Percentiles rank a stretch among this genome's conserved stretches.
These are phyloP conservation scores for Podarcis raffonei DNA, from an alignment of 2,113 vertebrate species.

Conservation along the genomic window DNA sequence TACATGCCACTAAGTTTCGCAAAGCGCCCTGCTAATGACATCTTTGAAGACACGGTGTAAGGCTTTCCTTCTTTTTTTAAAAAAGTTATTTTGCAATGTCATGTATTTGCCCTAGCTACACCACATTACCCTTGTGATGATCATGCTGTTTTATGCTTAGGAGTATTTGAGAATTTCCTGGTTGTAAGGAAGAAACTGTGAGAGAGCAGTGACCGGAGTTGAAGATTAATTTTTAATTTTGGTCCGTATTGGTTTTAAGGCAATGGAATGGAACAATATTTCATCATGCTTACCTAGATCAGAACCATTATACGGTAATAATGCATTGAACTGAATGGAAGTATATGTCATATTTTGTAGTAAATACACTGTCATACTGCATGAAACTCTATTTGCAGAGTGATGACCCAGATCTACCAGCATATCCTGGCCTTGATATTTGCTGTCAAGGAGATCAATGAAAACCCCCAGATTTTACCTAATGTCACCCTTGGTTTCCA, in stretches of 20 bases:
- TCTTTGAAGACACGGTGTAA: neutral
- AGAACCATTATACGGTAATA: too few species aligned
- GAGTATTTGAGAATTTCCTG: too few species aligned
- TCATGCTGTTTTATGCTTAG: too few species aligned
- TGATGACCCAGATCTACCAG: neutral
- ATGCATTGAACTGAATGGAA: neutral
- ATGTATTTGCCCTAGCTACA: too few species aligned
- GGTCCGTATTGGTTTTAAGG: too few species aligned
- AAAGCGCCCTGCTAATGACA: neutral
- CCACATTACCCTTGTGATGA: too few species aligned
- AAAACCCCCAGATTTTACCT: neutral
- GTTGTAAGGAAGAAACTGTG: too few species aligned
- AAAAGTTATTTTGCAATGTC: too few species aligned
- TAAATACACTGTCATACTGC: neutral
- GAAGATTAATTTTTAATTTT: too few species aligned
- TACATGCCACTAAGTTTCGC: neutral
- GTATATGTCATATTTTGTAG: neutral
- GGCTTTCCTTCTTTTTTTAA: neutral
- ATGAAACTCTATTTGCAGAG: neutral
- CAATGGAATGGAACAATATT: too few species aligned
- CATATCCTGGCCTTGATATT: neutral
- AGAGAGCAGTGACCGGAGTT: too few species aligned
- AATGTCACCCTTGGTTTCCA: neutral
- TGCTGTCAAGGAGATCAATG: neutral
- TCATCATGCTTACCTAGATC: too few species aligned